Conservation (phyloP, 2,888 invertebrate species). For the Clepsis dumicolana region DNA sequence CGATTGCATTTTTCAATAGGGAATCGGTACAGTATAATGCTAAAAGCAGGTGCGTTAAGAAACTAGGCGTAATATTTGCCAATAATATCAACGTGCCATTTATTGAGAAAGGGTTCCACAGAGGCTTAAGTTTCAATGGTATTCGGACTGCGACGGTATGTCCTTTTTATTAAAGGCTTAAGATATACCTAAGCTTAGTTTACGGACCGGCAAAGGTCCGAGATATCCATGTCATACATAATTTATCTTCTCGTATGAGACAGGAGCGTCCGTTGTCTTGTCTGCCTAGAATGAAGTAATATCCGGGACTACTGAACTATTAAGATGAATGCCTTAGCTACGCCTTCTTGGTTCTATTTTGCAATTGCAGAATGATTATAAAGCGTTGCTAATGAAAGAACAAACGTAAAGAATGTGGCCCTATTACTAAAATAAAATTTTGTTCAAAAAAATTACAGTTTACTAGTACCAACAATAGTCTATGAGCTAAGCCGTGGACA, state of each 20-base stretch:
- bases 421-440: too few relatives aligned
- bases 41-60: too few relatives aligned
- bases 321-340: slow-evolving; percentile 21
- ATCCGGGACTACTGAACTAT: slow-evolving; percentile 41
- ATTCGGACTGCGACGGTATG: neutral
- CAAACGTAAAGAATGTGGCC: too few relatives aligned
- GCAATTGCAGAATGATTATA: neutral
- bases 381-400: too few relatives aligned
- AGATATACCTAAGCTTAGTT: slow-evolving; percentile 17
- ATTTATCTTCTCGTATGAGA: slow-evolving; percentile 42
- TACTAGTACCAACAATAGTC: too few relatives aligned
- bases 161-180: slow-evolving; percentile 29
- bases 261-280: slow-evolving; percentile 41
- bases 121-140: neutral
- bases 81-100: neutral
- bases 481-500: too few relatives aligned
- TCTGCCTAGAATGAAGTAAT: slow-evolving; percentile 42
- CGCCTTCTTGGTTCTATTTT: neutral
- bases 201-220: slow-evolving; percentile 22
- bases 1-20: slow-evolving; percentile 15
- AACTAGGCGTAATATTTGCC: neutral
- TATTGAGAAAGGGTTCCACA: neutral
- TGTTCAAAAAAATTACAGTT: too few relatives aligned
- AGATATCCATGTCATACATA: slow-evolving; percentile 38
- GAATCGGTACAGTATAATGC: too few relatives aligned